Percentiles rank a stretch among this genome's conserved stretches.
Evolutionary conservation across 2,113 vertebrate genomes (phyloP).

Genomic region (Saguinus imperator): DNA sequence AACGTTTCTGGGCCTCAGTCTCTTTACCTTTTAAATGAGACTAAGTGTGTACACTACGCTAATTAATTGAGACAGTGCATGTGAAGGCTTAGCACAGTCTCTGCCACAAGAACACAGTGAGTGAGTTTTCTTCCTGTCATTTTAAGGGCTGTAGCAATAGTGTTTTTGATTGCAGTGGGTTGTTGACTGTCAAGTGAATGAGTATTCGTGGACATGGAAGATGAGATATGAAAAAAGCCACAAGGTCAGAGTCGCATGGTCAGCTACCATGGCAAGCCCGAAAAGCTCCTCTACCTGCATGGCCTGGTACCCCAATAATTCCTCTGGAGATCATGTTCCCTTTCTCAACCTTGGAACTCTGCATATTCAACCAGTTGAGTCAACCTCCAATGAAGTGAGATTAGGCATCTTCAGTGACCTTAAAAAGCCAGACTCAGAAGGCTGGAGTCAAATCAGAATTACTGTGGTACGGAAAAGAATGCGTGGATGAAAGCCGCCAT

Average conservation of each 20-base stretch:
- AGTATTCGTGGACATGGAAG: background rate
- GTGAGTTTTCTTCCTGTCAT: background rate
- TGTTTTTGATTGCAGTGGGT: background rate
- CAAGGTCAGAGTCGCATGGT: background rate
- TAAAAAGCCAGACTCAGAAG: background rate
- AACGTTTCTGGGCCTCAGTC: background rate
- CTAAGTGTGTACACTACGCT: background rate
- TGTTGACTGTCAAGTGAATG: background rate
- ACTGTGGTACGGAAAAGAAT: background rate
- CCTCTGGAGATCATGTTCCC: too few species aligned
- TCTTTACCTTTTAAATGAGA: background rate
- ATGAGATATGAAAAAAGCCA: background rate
- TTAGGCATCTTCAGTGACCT: background rate
- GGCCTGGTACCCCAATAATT: background rate
- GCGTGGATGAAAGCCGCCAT: background rate
- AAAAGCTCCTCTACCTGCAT: background rate
- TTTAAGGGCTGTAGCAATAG: background rate
- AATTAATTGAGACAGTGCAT: background rate
- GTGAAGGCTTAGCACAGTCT: too few species aligned
- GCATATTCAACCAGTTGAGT: background rate
- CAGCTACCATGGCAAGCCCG: background rate
- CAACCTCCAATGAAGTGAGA: background rate
- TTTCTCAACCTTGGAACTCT: background rate
- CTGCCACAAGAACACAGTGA: background rate
- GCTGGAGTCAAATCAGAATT: background rate